phyloP scores from a whole-genome alignment of 2,113 vertebrate genomes.

The Hassar affinis region DNA sequence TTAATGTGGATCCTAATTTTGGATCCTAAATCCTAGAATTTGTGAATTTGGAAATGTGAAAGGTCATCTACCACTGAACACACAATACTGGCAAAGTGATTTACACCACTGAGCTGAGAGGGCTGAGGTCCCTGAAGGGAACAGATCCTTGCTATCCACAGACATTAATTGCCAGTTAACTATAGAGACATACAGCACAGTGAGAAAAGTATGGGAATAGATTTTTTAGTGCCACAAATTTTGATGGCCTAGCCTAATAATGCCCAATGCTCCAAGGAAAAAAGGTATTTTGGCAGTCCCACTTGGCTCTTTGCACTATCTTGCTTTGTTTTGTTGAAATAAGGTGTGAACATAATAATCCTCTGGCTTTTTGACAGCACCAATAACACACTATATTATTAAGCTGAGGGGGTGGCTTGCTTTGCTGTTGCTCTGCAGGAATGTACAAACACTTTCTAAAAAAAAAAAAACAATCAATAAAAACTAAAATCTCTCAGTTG shows the following conservation, averaged over 20 bases:
- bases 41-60: not conserved
- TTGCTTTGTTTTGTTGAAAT: conserved; percentile 36
- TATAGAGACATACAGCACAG: conserved; percentile 24
- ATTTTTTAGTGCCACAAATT: conserved; percentile 45
- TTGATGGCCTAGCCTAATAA: conserved; percentile 41
- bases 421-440: not conserved
- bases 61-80: not conserved
- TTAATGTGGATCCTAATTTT: not conserved
- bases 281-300: conserved; percentile 31
- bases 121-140: conserved; percentile 7
- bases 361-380: conserved; percentile 31
- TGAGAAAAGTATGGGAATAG: not conserved
- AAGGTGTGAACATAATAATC: conserved; percentile 35
- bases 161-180: conserved; percentile 29
- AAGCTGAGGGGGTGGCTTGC: not conserved
- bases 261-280: conserved; percentile 12
- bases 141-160: not conserved
- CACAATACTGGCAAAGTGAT: not conserved
- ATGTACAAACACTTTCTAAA: not conserved
- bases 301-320: conserved; percentile 21
- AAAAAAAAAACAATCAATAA: too few species aligned
- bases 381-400: conserved; percentile 33
- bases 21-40: not conserved
- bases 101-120: not conserved
- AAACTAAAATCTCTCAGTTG: too few species aligned